These are phyloP conservation scores for Melanotaenia trifasciata DNA, from an alignment of 2,797 vertebrate genomes.

Conservation along the genomic window DNA sequence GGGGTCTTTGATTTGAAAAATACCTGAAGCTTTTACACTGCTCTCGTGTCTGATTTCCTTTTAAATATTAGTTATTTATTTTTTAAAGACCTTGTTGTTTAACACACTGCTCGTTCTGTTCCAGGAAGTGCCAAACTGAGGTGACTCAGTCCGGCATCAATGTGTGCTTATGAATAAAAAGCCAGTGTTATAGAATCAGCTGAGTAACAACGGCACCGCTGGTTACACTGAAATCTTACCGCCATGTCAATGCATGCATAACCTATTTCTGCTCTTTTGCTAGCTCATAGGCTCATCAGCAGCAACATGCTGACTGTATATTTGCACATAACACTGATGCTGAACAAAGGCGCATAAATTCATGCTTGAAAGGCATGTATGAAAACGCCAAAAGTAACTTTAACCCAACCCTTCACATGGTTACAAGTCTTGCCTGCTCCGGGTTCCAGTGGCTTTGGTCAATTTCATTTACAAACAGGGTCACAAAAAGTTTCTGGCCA, in stretches of 20 bases:
- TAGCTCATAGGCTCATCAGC: not conserved
- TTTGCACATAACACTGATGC: not conserved
- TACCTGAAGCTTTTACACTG: no score
- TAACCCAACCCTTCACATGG: not conserved
- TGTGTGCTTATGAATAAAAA: not conserved
- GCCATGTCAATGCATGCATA: no score
- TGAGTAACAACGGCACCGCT: no score
- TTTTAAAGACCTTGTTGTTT: no score
- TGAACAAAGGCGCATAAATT: not conserved
- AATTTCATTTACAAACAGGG: not conserved
- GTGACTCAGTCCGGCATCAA: no score
- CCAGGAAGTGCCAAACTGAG: no score
- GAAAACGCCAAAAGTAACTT: not conserved
- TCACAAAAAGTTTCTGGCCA: not conserved
- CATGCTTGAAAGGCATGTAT: no score
- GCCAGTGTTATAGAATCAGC: not conserved
- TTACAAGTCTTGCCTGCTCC: not conserved
- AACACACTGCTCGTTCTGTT: no score
- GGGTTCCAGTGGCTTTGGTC: not conserved
- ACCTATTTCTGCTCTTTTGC: not conserved
- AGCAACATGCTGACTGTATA: not conserved
- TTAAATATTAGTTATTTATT: no score
- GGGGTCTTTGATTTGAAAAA: no score
- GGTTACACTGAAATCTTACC: no score
- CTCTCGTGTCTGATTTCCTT: no score